phyloP scores from a whole-genome alignment of 2,888 invertebrate species.

The Campoplex nolae region DNA sequence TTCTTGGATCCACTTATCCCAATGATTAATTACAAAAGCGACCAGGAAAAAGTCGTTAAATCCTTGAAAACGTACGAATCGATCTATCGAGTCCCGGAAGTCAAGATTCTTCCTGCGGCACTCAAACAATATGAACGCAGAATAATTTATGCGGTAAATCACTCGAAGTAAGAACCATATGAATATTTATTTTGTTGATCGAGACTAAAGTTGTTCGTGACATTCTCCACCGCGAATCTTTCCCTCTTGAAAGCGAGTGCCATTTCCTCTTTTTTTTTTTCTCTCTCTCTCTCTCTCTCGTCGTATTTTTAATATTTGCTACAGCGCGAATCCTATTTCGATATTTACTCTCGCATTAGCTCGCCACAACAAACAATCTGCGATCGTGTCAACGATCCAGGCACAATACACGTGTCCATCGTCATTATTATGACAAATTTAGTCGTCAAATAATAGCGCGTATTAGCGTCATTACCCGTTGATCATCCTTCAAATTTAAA shows the following conservation, averaged over 20 bases:
- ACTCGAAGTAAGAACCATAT: background rate
- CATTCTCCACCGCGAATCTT: background rate
- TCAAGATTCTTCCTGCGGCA: background rate
- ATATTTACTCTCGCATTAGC: constrained; percentile 52
- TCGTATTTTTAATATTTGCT: background rate
- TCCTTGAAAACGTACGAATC: background rate
- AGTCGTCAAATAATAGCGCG: background rate
- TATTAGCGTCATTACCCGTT: background rate
- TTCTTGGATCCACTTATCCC: background rate
- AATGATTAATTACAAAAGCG: background rate
- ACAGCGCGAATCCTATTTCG: background rate
- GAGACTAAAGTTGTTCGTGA: background rate
- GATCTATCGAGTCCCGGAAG: background rate
- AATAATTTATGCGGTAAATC: constrained; percentile 11
- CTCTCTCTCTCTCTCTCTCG: background rate
- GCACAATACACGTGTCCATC: background rate
- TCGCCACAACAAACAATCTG: constrained; percentile 35
- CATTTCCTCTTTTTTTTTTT: background rate
- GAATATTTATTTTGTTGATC: constrained; percentile 6
- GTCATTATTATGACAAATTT: background rate
- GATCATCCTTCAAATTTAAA: background rate
- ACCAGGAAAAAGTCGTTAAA: background rate
- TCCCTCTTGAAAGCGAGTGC: background rate
- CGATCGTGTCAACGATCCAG: constrained; percentile 41
- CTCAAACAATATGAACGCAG: background rate